A percentile compares a stretch with the other conserved stretches of the same genome.
phyloP scores from a whole-genome alignment of 2,113 vertebrate genomes.

The Chamaea fasciata region DNA sequence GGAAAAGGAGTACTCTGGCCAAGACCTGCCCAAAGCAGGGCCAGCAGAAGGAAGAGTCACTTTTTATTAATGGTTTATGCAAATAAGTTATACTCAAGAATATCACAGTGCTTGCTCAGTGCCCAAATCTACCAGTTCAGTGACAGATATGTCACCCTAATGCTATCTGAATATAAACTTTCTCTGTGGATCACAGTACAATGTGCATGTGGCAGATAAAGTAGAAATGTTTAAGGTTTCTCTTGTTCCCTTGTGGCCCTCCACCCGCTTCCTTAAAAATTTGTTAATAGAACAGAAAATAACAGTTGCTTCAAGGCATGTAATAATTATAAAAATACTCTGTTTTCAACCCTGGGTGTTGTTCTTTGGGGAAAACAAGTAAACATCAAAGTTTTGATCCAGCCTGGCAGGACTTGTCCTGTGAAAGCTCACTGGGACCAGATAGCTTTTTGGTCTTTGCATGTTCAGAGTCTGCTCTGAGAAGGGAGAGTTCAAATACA shows the following conservation, averaged over 20 bases:
- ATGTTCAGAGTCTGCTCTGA: not conserved
- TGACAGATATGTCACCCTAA: not conserved
- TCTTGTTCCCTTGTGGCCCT: not conserved
- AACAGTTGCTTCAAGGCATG: not conserved
- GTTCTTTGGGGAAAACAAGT: not conserved
- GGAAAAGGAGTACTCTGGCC: not conserved
- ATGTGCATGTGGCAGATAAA: not conserved
- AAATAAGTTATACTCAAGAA: not conserved
- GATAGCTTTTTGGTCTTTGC: not conserved
- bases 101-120: not conserved
- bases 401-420: not conserved
- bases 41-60: not conserved
- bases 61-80: not conserved
- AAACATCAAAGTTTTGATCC: not conserved
- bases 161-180: not conserved
- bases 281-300: not conserved
- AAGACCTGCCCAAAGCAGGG: not conserved
- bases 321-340: not conserved
- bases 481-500: not conserved
- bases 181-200: not conserved
- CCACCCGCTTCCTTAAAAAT: not conserved
- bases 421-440: not conserved
- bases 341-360: not conserved
- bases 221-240: not conserved
- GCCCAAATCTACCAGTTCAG: not conserved